Base-by-base conservation (phyloP, 2,888 invertebrate genomes). In the Trypoxylon attenuatum region DNA sequence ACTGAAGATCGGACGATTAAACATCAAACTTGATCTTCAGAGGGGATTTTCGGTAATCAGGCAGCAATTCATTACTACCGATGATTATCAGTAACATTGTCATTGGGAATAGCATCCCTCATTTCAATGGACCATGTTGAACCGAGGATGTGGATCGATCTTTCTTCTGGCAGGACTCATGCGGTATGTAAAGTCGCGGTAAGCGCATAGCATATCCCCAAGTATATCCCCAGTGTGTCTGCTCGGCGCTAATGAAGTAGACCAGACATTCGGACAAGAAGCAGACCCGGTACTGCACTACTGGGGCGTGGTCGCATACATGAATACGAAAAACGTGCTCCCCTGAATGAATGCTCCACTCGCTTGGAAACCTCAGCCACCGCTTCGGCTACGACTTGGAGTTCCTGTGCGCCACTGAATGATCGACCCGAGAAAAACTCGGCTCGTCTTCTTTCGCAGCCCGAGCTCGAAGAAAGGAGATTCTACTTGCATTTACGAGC, bases 221-320 rank as follows among this genome's bases (percentile, higher is more conserved):
- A n/a, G n/a, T n/a, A n/a, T n/a, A n/a, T n/a, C n/a, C n/a, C n/a
- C n/a, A n/a, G n/a, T n/a, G n/a, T 62, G 56, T 27, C 39, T 42
- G 56, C 53, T 52, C 55, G 52, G 63, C 64, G 72, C 79, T 82
- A 82, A 82, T 81, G 82, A 82, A 82, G 82, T 72, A 77, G 80
- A 82, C 77, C 76, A 78, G 79, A 82, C 74, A 38, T 52, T 45
- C 65, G 65, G 63, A 69, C 76, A 78, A 82, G 76, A 81, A 82
- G 73, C 69, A 27, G 56, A 46, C 49, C 68, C 49, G 64, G 53
- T 62, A 69, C 69, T 73, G 73, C 76, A 82, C 82, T 79, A 81
- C 77, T 76, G 79, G 79, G 83, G 83, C 82, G 82, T 82, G 83
- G 81, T 77, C 56, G 82, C 76, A 83, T 83, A 80, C 66, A 83